Base-by-base conservation (phyloP, 2,113 vertebrate genomes). In the Pitta sordida region DNA sequence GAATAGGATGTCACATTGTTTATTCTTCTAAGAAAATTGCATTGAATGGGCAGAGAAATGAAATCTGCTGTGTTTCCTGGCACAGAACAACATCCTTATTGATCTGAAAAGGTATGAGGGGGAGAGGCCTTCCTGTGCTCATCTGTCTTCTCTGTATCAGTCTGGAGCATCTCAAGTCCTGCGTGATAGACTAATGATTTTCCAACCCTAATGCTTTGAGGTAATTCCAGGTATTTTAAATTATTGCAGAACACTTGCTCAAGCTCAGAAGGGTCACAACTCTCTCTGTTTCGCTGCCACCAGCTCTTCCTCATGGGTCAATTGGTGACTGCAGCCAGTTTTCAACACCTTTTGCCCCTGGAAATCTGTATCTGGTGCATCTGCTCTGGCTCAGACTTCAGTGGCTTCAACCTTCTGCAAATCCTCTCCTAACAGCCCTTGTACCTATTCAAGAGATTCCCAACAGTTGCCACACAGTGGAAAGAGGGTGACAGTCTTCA, bases 21-120 rank as follows among this genome's bases (percentile, higher is more conserved):
- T 92, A 10, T 77, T 92, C 68, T 82, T 75, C 55, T 37, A 49
- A 91, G 77, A 80, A 86, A 83, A 88, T 88, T 20, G 36, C 73
- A 39, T 18, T 81, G 80, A 68, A 41, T 43, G 64, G 46, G 77
- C 74, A 83, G 86, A 94, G 55, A 70, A 93, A 75, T 91, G 20
- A 65, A 65, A 92, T 23, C n/a, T 3, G 4, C 65, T 4, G 1
- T 34, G 46, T 88, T 90, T 80, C 46, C 68, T 80, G 67, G 80
- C 76, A 64, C 10, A 69, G 79, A 90, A 23, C 26, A 85, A 22
- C 79, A 65, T 83, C 86, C 52, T 30, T 59, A 73, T 13, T 90
- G 86, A 80, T 83, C 76, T 88, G 83, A 37, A 41, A 64, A 83
- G 39, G 36, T 64, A 1, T 11, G 58, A 80, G 64, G 11, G 30